Evolutionary conservation across 2,113 vertebrate genomes (phyloP).

Genomic region (Gadus macrocephalus): DNA sequence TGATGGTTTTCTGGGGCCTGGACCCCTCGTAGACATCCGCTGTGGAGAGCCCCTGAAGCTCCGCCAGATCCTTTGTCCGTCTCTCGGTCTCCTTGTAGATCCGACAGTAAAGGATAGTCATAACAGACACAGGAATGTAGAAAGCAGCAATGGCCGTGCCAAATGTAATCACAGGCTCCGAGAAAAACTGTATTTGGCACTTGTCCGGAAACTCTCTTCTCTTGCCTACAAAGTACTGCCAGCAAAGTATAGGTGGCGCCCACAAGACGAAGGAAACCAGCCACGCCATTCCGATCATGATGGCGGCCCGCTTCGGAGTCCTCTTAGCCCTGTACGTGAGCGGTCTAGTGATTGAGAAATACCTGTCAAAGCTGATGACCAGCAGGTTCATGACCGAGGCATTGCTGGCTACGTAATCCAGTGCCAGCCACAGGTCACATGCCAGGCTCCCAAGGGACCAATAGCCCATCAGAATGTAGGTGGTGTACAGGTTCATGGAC

Average conservation of each 20-base stretch:
- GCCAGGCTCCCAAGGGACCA: conserved; percentile 94
- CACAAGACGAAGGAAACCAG: conserved; percentile 92
- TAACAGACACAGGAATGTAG: conserved; percentile 94
- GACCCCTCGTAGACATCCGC: conserved; percentile 69
- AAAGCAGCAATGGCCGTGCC: conserved; percentile 97
- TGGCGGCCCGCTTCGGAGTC: conserved; percentile 89
- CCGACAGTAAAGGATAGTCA: conserved; percentile 96
- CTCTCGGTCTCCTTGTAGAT: conserved; percentile 97
- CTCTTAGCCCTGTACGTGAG: conserved; percentile 95
- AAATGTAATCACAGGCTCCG: conserved; percentile 93
- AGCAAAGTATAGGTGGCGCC: conserved; percentile 95
- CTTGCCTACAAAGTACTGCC: conserved; percentile 94
- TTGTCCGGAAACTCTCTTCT: conserved; percentile 81
- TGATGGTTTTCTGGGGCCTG: conserved; percentile 77
- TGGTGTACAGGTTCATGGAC: conserved; percentile 98
- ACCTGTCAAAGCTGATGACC: conserved; percentile 97
- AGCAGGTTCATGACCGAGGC: conserved; percentile 98
- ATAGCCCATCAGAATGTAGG: conserved; percentile 92
- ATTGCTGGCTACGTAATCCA: conserved; percentile 98
- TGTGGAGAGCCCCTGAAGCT: conserved; percentile 86
- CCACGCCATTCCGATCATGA: conserved; percentile 97
- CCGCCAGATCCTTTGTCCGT: conserved; percentile 93
- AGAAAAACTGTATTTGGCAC: conserved; percentile 96
- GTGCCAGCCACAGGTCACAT: conserved; percentile 94
- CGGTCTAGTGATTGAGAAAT: conserved; percentile 96